Evolutionary conservation across 2,113 vertebrate species (phyloP), one percentile per base, ranked within the genome.

Genomic region (Pangasianodon hypophthalmus): DNA sequence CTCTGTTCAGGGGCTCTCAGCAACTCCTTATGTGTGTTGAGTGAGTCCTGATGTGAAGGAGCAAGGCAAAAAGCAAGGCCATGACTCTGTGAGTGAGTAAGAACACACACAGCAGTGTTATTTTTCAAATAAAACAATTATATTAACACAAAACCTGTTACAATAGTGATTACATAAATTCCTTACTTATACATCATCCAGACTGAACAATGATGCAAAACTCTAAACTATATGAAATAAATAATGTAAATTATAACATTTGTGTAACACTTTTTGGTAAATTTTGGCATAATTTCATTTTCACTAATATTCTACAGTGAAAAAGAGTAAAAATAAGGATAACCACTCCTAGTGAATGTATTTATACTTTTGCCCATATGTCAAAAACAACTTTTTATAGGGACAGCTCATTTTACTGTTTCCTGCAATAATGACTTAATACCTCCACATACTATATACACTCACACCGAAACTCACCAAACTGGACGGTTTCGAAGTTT

Each of bases 51-150:
- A 84, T 67, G 56, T 71, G 37, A 82, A 84, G 56, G 54, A 87
- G 77, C 56, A 64, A 46, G 84, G 32, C 46, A 44, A 88, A 89
- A 87, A 19, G 52, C 84, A 91, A 91, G 84, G 84, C 84, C 88
- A 86, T 50, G 73, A 10, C 26, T 26, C 83, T 71, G 50, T 41
- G 60, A 62, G 52, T 84, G 77, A 86, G 52, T 73, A 75, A 75
- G n/a, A 71, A 32, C 14, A 37, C 6, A 41, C 14, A 37, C n/a
- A 71, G 1, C 11, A 6, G 32, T 6, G 32, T 32, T 11, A 64
- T 29, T 3, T 29, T 64, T 11, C 62, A n/a, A 26, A 26, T 29
- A 64, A 64, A 64, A 64, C 9, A 64, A 37, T 71, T 71, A 26
- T 37, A 37, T 71, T 69, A 14, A 32, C 32, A 69, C 64, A 73